These are phyloP conservation scores for Cremastobaeus sp. DNA, from an alignment of 2,888 invertebrate species.

Conservation along the genomic window DNA sequence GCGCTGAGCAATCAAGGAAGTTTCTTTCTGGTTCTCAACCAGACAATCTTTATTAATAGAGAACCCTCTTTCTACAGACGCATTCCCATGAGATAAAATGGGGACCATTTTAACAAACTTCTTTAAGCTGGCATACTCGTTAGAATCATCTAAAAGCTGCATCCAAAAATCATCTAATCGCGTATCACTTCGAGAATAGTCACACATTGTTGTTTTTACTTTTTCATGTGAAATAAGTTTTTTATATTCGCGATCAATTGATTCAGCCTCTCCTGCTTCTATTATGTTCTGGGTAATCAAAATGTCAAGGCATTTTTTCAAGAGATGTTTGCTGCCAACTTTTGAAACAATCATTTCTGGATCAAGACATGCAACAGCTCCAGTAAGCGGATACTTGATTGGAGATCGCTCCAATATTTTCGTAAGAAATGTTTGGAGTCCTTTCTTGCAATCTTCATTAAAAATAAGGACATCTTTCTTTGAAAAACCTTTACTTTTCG, in stretches of 20 bases:
- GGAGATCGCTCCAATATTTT: too few species aligned
- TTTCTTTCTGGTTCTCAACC: slow-evolving; percentile 6
- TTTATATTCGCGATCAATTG: slow-evolving; percentile 2
- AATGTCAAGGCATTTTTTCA: not conserved
- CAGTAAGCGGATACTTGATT: too few species aligned
- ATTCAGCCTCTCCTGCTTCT: not conserved
- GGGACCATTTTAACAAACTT: not conserved
- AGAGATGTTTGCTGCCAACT: not conserved
- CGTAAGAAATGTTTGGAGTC: too few species aligned
- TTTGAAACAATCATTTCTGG: not conserved
- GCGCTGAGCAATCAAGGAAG: not conserved
- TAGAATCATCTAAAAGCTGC: not conserved
- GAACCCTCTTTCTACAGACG: not conserved
- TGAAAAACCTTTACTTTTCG: not conserved
- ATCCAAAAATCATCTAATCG: slow-evolving; percentile 1
- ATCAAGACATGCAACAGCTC: not conserved
- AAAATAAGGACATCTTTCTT: not conserved
- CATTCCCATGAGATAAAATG: not conserved
- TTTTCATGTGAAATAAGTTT: not conserved
- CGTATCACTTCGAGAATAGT: not conserved
- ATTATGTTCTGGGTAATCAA: not conserved
- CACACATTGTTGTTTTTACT: not conserved
- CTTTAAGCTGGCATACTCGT: not conserved
- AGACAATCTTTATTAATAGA: too few species aligned
- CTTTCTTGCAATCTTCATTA: not conserved